These are phyloP conservation scores for Empidonax alnorum DNA, from an alignment of 2,113 vertebrate genomes.

Conservation along the genomic window DNA sequence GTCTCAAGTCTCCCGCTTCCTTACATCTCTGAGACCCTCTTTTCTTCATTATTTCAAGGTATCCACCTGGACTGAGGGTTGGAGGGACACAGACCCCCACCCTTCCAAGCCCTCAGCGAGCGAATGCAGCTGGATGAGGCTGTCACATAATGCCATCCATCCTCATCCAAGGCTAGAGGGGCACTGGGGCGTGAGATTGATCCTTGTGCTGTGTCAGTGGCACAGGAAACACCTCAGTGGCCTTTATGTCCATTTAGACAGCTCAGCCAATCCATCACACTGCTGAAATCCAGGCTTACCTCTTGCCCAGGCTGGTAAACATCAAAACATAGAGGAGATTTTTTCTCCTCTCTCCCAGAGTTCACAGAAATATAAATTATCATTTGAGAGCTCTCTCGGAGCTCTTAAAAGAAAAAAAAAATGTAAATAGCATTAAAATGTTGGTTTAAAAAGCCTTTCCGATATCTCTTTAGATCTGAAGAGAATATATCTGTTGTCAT, in stretches of 20 bases:
- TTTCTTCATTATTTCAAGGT: background rate
- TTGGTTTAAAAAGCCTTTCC: slow-evolving; percentile 16
- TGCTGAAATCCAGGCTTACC: background rate
- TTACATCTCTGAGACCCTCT: background rate
- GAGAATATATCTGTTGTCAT: background rate
- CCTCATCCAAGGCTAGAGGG: accelerated
- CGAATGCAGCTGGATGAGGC: background rate
- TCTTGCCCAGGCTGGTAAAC: background rate
- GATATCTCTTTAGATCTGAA: background rate
- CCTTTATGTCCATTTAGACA: background rate
- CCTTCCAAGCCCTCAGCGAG: no score
- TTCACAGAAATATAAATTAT: background rate
- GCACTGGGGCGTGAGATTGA: background rate
- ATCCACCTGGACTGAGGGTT: background rate
- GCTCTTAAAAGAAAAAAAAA: background rate
- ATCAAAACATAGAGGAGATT: background rate
- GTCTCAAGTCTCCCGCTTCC: background rate
- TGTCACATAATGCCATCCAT: accelerated
- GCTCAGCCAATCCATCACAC: background rate
- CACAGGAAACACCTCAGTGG: background rate
- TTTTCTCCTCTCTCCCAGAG: background rate
- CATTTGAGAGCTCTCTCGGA: background rate
- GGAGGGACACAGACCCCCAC: accelerated
- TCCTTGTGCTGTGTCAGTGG: background rate
- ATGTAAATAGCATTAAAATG: background rate